Base-by-base conservation (phyloP, 2,797 vertebrate species). In the Peromyscus nudipes region DNA sequence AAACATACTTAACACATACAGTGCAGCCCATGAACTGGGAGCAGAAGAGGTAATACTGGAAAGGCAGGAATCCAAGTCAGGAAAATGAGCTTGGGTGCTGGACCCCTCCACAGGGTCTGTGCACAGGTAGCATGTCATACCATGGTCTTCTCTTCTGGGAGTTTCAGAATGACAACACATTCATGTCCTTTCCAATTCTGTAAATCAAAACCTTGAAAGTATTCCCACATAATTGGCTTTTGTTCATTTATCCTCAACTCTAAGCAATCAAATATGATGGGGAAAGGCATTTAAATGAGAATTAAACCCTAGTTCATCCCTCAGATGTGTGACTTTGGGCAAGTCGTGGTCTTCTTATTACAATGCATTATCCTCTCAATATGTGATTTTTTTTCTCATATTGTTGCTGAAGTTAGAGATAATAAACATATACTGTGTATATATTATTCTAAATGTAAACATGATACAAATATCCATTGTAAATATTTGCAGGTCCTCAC, bases 361-460 rank as follows among this genome's bases (percentile, higher is more conserved):
- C 73, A 40, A 31, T 37, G 49, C 69, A 34, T 77, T 95, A 52
- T 55, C 92, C 91, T 37, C 21, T 83, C 27, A 65, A 17, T 57
- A 69, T 71, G 10, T 85, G 91, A 84, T 57, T 73, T 17, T 76
- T 92, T 80, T 17, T 76, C 91, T 80, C 81, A 57, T 0, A 46
- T 4, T 69, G 8, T 73, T 93, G 21, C 37, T 91, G 14, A 96
- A 3, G 79, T 57, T 92, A 60, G 40, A 17, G 52, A 71, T 1
- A 76, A 69, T 85, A 49, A 91, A n/a, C 0, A 85, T 65, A 57
- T 19, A 81, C 31, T 62, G 67, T 52, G 34, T 31, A n/a, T 19
- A 46, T 84, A 87, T 62, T 93, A 87, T 57, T 76, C 40, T 40
- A 93, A 95, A 37, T 92, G 52, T 75, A 55, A 82, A 62, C 1